Base-by-base conservation (phyloP, 2,113 vertebrate species). In the Girardinichthys multiradiatus region DNA sequence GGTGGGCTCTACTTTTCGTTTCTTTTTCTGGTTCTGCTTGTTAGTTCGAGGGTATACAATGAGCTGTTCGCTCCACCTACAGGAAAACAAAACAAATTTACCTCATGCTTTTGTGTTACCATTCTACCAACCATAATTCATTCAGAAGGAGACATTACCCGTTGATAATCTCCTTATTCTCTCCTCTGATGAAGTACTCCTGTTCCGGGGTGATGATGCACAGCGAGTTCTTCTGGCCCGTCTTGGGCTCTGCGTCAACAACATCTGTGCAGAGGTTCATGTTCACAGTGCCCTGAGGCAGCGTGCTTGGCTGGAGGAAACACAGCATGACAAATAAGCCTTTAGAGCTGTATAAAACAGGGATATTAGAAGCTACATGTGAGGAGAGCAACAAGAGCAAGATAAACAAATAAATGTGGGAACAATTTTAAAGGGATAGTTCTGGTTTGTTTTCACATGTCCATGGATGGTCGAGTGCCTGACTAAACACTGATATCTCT, bases 21-120 rank as follows among this genome's bases (percentile, higher is more conserved):
- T 95, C 87, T 95, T 95, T 87, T 95, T 95, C 89, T 95, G 95
- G 89, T 95, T 95, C 72, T 95, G 95, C 80, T 95, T 95, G 89
- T 95, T 95, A 68, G 95, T 95, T 64, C 91, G 88, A 24, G 95
- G 95, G 71, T 95, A 95, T 0, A 95, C 89, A 35, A 92, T 87
- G 70, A 95, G 87, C 87, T 95, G 94, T 70, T 95, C 95, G 4
- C 88, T 93, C 95, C 95, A 95, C 64, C 95, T 95, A 81, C 6
- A 51, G 4, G 74, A 0, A 65, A 3, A n/a, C 30, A 58, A 9
- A 57, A 15, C 54, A 21, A 3, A 13, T 6, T 1, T 51, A 57
- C 64, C 0, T 33, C 12, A 65, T 28, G 13, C 19, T 9, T 42
- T 12, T 45, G 19, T 13, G 24, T 0, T 15, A 4, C 15, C 39